A percentile compares a stretch with the other conserved stretches of the same genome.
phyloP scores from a whole-genome alignment of 2,113 vertebrate species.

The Psittacula cyanocephala region DNA sequence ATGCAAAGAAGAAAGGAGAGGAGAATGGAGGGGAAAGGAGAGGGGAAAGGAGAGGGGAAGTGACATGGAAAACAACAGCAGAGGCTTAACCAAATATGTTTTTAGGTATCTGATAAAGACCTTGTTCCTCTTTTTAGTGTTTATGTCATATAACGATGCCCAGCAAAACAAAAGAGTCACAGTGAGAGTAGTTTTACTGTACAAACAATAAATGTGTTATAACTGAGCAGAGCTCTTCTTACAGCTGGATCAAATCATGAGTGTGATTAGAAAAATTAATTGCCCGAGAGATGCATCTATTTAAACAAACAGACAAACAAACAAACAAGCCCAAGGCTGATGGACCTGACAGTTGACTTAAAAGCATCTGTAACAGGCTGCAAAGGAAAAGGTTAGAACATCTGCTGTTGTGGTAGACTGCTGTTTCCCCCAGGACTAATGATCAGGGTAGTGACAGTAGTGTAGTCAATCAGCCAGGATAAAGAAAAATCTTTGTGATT shows the following conservation, averaged over 20 bases:
- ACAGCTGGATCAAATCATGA: background rate
- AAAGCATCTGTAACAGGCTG: background rate
- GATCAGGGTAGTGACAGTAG: background rate
- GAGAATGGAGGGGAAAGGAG: background rate
- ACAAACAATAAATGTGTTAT: background rate
- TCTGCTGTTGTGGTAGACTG: background rate
- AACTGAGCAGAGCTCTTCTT: background rate
- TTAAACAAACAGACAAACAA: background rate
- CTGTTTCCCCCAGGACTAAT: background rate
- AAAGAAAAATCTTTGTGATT: background rate
- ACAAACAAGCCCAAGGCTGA: background rate
- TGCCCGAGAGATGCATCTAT: background rate
- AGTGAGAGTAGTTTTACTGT: background rate
- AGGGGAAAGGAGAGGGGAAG: background rate
- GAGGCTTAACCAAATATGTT: background rate
- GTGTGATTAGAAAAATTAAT: background rate
- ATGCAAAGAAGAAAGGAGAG: background rate
- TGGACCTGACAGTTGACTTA: background rate
- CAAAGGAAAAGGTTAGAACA: background rate
- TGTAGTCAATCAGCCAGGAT: background rate
- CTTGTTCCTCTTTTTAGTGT: background rate
- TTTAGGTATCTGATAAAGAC: background rate
- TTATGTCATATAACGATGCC: background rate
- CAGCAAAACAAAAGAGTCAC: background rate
- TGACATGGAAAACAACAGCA: background rate